A percentile compares a stretch with the other conserved stretches of the same genome.
phyloP scores from a whole-genome alignment of 30 jellyfish, hydroid and myxozoan genomes.

The Aurelia coerulea region DNA sequence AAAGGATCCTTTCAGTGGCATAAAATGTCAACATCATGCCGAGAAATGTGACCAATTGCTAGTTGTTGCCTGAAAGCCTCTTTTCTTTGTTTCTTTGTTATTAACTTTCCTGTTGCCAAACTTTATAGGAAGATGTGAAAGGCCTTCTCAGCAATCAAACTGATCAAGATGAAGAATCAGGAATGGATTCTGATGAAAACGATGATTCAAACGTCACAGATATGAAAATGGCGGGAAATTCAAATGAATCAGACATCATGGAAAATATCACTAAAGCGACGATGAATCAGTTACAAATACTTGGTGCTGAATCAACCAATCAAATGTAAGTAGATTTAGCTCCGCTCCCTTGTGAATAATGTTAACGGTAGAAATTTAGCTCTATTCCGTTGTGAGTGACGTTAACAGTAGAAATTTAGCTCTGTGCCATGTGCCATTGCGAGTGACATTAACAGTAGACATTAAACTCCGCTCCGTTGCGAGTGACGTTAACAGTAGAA shows the following conservation, averaged over 20 bases:
- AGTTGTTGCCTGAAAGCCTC: neutral
- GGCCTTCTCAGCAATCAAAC: slow-evolving; percentile 68
- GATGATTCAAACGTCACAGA: slow-evolving; percentile 16
- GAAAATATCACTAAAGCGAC: slow-evolving; percentile 36
- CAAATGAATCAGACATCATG: slow-evolving; percentile 12
- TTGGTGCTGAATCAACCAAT: slow-evolving; percentile 3
- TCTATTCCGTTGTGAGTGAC: neutral
- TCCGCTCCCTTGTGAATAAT: neutral
- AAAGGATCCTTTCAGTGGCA: too few species aligned
- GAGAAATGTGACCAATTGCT: too few species aligned
- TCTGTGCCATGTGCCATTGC: too few species aligned
- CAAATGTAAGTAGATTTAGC: slow-evolving; percentile 1
- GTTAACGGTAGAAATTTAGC: neutral
- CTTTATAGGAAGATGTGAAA: slow-evolving; percentile 69
- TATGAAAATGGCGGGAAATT: neutral
- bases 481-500: neutral
- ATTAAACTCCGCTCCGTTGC: neutral
- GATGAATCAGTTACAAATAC: slow-evolving; percentile 26
- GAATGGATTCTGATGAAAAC: neutral
- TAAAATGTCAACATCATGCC: too few species aligned
- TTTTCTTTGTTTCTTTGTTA: neutral
- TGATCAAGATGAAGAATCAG: slow-evolving; percentile 15
- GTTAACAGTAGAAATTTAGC: too few species aligned
- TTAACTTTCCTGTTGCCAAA: neutral
- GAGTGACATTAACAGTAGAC: neutral